Percentiles rank a stretch among this genome's conserved stretches.
Conservation (phyloP, 2,797 vertebrate species). For the Distichodus sexfasciatus region DNA sequence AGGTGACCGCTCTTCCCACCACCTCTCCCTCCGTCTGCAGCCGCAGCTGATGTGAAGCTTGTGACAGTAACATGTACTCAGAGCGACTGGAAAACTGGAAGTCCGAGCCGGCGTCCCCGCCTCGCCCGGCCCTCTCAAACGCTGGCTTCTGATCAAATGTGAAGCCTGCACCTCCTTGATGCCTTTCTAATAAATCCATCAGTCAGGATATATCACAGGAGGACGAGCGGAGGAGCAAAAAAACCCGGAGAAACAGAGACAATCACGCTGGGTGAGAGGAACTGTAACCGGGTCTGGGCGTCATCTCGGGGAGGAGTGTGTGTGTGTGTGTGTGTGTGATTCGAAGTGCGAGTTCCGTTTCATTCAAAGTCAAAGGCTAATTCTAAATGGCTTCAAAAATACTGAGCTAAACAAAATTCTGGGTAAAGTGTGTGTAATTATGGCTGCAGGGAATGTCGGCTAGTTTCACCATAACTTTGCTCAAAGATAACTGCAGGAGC, state of each 20-base stretch:
- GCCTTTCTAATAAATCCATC: conserved; percentile 70
- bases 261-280: neutral
- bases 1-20: conserved; percentile 63
- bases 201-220: conserved; percentile 45
- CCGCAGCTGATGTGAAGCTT: conserved; percentile 64
- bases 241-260: neutral
- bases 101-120: conserved; percentile 61
- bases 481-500: no score
- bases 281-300: neutral
- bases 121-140: conserved; percentile 53
- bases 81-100: conserved; percentile 59
- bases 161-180: conserved; percentile 69
- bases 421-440: no score
- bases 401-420: no score
- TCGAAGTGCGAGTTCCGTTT: neutral
- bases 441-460: no score
- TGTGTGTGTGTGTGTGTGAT: neutral
- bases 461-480: no score
- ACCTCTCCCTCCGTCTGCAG: conserved; percentile 53
- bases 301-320: neutral
- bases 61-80: conserved; percentile 69
- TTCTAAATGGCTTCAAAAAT: neutral
- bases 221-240: neutral
- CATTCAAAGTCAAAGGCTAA: neutral
- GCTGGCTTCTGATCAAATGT: conserved; percentile 70